Evolutionary conservation across 2,113 vertebrate species (phyloP).

Genomic region (Montifringilla adamsi): DNA sequence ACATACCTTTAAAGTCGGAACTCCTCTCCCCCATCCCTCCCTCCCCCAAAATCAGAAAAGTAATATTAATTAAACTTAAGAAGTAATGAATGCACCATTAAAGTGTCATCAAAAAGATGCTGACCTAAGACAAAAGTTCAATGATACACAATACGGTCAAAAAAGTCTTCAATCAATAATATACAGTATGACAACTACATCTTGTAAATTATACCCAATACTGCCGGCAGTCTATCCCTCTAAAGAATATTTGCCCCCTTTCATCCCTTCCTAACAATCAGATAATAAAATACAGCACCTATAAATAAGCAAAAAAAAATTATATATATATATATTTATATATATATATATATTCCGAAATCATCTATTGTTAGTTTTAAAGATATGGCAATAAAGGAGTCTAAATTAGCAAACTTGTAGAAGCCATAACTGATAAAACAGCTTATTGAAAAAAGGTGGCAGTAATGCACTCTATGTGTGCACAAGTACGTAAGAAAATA

Average conservation of each 20-base stretch:
- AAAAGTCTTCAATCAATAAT: slow-evolving; percentile 93
- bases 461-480: slow-evolving; percentile 96
- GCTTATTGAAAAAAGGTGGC: slow-evolving; percentile 96
- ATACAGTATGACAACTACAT: slow-evolving; percentile 98
- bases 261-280: slow-evolving; percentile 95
- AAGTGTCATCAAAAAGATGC: slow-evolving; percentile 88
- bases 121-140: slow-evolving; percentile 87
- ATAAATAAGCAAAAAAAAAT: slow-evolving; percentile 97
- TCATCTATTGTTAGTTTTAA: slow-evolving; percentile 90
- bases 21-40: slow-evolving; percentile 72
- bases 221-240: slow-evolving; percentile 99
- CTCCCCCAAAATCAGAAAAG: slow-evolving; percentile 73
- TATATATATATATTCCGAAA: slow-evolving; percentile 89
- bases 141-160: slow-evolving; percentile 93
- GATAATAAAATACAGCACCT: slow-evolving; percentile 98
- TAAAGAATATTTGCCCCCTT: slow-evolving; percentile 96
- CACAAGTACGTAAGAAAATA: slow-evolving; percentile 94
- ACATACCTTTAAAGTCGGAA: slow-evolving; percentile 77
- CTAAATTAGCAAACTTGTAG: slow-evolving; percentile 93
- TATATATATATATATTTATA: slow-evolving; percentile 63
- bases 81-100: slow-evolving; percentile 89
- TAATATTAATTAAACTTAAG: slow-evolving; percentile 84
- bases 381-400: slow-evolving; percentile 96
- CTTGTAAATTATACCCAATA: slow-evolving; percentile 99
- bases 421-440: slow-evolving; percentile 93